Base-by-base conservation (phyloP, 2,797 vertebrate species). In the Argentina silus region DNA sequence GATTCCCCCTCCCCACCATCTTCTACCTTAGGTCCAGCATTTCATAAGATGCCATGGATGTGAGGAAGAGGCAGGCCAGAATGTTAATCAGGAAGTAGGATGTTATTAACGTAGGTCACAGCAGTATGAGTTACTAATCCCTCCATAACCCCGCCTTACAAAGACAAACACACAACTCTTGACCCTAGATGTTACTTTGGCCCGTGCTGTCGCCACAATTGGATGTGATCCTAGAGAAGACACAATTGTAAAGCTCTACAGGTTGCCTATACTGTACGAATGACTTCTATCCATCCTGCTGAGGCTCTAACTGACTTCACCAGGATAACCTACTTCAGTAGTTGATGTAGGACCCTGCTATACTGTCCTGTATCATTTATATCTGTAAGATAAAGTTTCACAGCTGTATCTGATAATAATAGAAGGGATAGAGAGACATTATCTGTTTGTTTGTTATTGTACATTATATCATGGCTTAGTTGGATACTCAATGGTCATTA, bases 1-100 rank as follows among this genome's bases (percentile, higher is more conserved):
- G 55, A 88, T 83, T 76, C 51, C 36, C 42, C 43, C 48, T 71
- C 61, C 9, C 2, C 76, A 65, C 78, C 76, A 51, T 78, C 68
- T 72, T 69, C 48, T 44, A 64, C 50, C 67, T 51, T 70, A 69
- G 48, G 63, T 79, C 50, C 66, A 61, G 19, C n/a, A 17, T 23
- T 15, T 71, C 59, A 11, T 55, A 15, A 53, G 73, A 64, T 10
- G 67, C 64, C 1, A 82, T 76, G 81, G 0, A 82, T 76, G 81
- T 83, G 70, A 27, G 15, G 63, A 71, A 55, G 71, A 72, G 80
- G 67, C 56, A 43, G 66, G 60, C 57, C 73, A 44, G 69, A 77
- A 69, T 74, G 69, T 77, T 50, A 36, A 76, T 75, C 74, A 76
- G 77, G 69, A 74, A 43, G 62, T 45, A 74, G 56, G 48, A 23